A percentile compares a stretch with the other conserved stretches of the same genome.
Conservation (phyloP, 2,888 invertebrate species). For the Noctuana brunneofusca region DNA sequence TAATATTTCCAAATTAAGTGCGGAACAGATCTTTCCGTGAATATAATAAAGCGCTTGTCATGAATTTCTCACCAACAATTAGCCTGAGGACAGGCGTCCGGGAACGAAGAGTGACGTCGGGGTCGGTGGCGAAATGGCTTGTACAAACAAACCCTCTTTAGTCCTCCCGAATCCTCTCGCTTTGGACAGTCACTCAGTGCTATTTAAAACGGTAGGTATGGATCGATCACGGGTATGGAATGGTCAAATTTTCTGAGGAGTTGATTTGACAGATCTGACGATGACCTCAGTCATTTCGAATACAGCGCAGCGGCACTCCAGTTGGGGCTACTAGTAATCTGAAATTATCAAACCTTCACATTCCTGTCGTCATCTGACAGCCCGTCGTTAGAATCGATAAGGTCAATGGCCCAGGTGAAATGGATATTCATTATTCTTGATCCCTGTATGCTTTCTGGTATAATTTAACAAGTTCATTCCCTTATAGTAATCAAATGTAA, state of each 20-base stretch:
- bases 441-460: constrained; percentile 19
- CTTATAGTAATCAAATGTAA: constrained; percentile 24
- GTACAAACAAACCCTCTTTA: constrained; percentile 57
- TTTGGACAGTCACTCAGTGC: constrained; percentile 21
- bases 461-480: constrained; percentile 30
- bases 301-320: background rate
- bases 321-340: background rate
- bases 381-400: constrained; percentile 4
- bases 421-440: constrained; percentile 9
- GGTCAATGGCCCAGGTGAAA: background rate
- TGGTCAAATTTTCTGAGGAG: constrained; percentile 7
- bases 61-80: constrained; percentile 46
- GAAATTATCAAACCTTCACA: background rate
- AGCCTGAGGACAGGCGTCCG: constrained; percentile 46
- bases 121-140: constrained; percentile 43
- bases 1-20: constrained; percentile 28
- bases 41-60: constrained; percentile 36
- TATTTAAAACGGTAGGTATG: constrained; percentile 12
- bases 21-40: constrained; percentile 11
- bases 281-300: background rate
- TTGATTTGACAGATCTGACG: background rate
- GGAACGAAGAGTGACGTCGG: constrained; percentile 57
- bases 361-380: background rate
- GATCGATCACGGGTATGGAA: constrained; percentile 2
- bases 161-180: constrained; percentile 2